Conservation (phyloP, 2,113 vertebrate genomes). For the Chloropsis cyanopogon region DNA sequence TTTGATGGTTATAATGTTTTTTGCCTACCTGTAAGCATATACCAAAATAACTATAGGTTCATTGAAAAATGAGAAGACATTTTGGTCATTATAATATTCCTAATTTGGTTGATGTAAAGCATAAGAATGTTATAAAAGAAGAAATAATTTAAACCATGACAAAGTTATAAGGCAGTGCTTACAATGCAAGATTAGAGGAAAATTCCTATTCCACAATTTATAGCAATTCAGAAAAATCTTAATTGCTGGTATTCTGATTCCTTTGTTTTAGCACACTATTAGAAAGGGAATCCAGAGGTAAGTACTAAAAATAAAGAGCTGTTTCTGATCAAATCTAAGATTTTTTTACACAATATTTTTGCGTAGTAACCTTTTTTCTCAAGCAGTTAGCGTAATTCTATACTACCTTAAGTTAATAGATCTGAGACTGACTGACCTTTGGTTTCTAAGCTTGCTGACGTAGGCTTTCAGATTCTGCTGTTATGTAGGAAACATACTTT, state of each 20-base stretch:
- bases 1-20: not conserved
- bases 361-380: not conserved
- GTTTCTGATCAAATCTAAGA: not conserved
- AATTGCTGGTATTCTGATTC: not conserved
- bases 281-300: not conserved
- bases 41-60: not conserved
- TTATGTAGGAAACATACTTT: not conserved
- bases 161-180: not conserved
- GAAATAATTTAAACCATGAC: not conserved
- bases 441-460: not conserved
- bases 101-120: not conserved
- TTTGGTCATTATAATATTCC: not conserved
- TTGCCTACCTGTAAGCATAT: not conserved
- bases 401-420: not conserved
- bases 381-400: not conserved
- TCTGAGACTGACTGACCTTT: not conserved
- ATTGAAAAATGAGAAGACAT: not conserved
- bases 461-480: not conserved
- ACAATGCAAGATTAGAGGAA: not conserved
- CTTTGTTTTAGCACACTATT: not conserved
- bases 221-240: not conserved
- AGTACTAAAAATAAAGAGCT: not conserved
- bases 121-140: not conserved
- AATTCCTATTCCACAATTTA: not conserved
- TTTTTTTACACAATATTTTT: no score